Evolutionary conservation across 2,797 vertebrate species (phyloP).

Genomic region (Lepilemur septentrionalis): DNA sequence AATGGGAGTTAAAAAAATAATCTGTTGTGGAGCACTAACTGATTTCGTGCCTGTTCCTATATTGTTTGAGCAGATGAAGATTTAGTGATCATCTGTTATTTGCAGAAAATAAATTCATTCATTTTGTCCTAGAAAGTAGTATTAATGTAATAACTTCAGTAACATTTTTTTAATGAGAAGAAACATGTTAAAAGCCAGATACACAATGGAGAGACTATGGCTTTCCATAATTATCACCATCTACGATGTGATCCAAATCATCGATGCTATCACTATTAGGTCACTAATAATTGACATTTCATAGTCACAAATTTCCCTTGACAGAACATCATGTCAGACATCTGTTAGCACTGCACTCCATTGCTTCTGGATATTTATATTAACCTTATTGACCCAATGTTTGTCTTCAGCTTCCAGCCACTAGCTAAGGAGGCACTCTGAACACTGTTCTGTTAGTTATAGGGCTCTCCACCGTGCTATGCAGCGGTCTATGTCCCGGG

Average conservation of each 20-base stretch:
- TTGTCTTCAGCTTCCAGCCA: slow-evolving; percentile 35
- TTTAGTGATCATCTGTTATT: slow-evolving; percentile 3
- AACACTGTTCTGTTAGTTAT: neutral
- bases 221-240: slow-evolving; percentile 13
- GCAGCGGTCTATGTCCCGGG: neutral
- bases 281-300: slow-evolving; percentile 63
- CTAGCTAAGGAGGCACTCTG: neutral
- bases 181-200: slow-evolving; percentile 45
- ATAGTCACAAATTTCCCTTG: slow-evolving; percentile 61
- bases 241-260: slow-evolving; percentile 31
- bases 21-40: neutral
- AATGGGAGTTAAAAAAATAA: neutral
- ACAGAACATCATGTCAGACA: slow-evolving; percentile 59
- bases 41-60: neutral
- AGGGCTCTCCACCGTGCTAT: neutral
- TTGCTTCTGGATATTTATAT: slow-evolving; percentile 50
- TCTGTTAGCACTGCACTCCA: slow-evolving; percentile 49
- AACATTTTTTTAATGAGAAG: neutral
- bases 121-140: slow-evolving; percentile 2
- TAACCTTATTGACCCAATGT: slow-evolving; percentile 57
- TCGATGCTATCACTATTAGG: slow-evolving; percentile 39
- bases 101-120: neutral
- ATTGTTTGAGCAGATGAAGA: slow-evolving; percentile 31
- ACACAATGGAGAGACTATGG: neutral
- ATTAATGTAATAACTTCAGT: slow-evolving; percentile 14